phyloP scores from a whole-genome alignment of 1,140 invertebrate genomes.

The Euura lappo region DNA sequence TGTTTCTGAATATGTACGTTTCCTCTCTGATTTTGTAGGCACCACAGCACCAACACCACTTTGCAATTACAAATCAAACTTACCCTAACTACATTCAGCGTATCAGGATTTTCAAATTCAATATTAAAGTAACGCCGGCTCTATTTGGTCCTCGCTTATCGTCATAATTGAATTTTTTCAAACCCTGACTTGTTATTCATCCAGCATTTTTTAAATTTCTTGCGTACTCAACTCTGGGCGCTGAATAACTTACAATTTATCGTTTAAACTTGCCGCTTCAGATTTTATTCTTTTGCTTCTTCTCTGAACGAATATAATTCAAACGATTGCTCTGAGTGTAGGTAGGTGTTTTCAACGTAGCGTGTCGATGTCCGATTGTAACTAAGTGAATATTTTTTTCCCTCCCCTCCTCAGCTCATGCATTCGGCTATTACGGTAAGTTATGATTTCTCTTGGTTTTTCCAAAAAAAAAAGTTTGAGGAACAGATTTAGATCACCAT shows the following conservation, averaged over 20 bases:
- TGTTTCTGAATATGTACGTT: conserved; percentile 59
- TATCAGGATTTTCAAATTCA: conserved; percentile 6
- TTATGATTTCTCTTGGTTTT: conserved; percentile 76
- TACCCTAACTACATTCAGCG: conserved; percentile 51
- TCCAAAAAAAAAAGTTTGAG: conserved; percentile 29
- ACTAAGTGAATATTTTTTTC: conserved; percentile 67
- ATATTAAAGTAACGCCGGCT: background rate
- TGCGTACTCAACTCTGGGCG: too few relatives aligned
- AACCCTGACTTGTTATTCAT: background rate
- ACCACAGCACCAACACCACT: conserved; percentile 21
- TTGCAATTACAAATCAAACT: conserved; percentile 25
- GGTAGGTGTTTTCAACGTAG: conserved; percentile 44
- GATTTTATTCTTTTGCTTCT: too few relatives aligned
- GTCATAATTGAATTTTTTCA: background rate
- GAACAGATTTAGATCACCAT: background rate
- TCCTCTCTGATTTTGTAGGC: conserved; percentile 45
- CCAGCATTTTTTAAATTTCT: background rate
- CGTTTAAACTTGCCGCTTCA: too few relatives aligned
- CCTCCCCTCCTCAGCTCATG: conserved; percentile 85
- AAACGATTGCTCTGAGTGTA: conserved; percentile 45
- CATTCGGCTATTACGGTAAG: conserved; percentile 99
- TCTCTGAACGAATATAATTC: too few relatives aligned
- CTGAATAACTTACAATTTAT: too few relatives aligned
- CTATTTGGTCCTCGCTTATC: background rate
- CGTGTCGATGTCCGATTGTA: conserved; percentile 52